Evolutionary conservation across 2,888 invertebrate species (phyloP), one percentile per base, ranked within the genome.

Genomic region (Tortrix viridana): DNA sequence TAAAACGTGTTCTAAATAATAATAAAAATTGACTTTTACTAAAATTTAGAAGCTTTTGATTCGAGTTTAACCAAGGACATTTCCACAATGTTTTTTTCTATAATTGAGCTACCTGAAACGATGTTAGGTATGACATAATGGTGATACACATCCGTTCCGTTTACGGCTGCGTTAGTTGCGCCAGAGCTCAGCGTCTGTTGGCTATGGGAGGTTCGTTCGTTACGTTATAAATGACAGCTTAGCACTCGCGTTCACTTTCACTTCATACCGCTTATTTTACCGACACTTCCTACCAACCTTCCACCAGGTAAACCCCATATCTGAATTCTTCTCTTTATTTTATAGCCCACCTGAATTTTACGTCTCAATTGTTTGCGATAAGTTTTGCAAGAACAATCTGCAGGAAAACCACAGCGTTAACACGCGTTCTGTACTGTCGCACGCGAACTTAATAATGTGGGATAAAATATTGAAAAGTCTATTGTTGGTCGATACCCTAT

Each of bases 211-310:
- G 44, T 49, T 44, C 56, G 41, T 54, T 41, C 60, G 32, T 60
- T 50, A 56, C 50, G 55, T 44, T 37, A 43, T 47, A 56, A 62
- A 55, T 56, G 23, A 56, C 43, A 56, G 56, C 56, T 62, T 49
- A 32, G 32, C 55, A 20, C 18, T 20, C 23, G 43, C 49, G 20
- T 19, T 49, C 44, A 56, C 61, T 62, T 62, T 62, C 61, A 62
- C 61, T 56, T 50, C 56, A 26, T 5, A 23, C 32, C 12, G 44
- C 48, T 49, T 55, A 60, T 37, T 61, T 61, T 44, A 50, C 50
- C 22, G 6, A 41, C 20, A n/a, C 38, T 41, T 62, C 61, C 56
- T 62, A 48, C 19, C 23, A 55, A 46, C 18, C 22, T 50, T 37
- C 44, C 49, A 9, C 43, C 26, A 23, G 54, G 23, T 41, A 43